These are phyloP conservation scores for Labia minor DNA, from an alignment of 2,888 invertebrate species.

Conservation along the genomic window DNA sequence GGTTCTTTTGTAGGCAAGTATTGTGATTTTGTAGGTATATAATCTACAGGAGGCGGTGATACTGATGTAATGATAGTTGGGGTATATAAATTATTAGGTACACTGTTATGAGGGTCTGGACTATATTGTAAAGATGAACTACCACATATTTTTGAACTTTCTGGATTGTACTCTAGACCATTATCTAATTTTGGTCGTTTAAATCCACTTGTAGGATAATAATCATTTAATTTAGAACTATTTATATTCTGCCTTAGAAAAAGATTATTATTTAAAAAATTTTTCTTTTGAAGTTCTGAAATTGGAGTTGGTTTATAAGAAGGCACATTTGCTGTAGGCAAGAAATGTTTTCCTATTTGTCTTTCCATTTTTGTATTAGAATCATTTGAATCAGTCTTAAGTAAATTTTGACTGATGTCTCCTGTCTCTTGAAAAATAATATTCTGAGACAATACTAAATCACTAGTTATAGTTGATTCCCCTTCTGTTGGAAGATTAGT, in stretches of 20 bases:
- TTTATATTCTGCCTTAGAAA: conserved; percentile 25
- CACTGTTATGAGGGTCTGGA: neutral
- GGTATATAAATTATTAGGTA: neutral
- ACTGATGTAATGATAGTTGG: neutral
- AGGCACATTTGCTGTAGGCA: conserved; percentile 28
- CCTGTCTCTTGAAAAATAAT: conserved; percentile 44
- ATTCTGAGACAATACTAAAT: conserved; percentile 33
- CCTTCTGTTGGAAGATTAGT: neutral
- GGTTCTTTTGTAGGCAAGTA: conserved; percentile 21
- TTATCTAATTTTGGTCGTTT: conserved; percentile 26
- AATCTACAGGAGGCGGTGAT: neutral
- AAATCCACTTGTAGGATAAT: conserved; percentile 23
- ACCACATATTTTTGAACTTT: conserved; percentile 15
- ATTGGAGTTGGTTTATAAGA: conserved; percentile 57
- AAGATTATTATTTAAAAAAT: conserved; percentile 30
- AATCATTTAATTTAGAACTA: conserved; percentile 28
- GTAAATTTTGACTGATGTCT: conserved; percentile 30
- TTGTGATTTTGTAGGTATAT: neutral
- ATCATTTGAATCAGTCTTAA: neutral
- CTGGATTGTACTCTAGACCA: conserved; percentile 21
- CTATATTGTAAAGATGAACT: neutral
- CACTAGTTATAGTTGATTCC: neutral
- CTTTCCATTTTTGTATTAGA: neutral
- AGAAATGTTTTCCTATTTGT: neutral
- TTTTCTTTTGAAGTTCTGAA: conserved; percentile 42